These are phyloP conservation scores for Pristionchus fissidentatus DNA, from an alignment of 2,888 invertebrate genomes.

Conservation along the genomic window DNA sequence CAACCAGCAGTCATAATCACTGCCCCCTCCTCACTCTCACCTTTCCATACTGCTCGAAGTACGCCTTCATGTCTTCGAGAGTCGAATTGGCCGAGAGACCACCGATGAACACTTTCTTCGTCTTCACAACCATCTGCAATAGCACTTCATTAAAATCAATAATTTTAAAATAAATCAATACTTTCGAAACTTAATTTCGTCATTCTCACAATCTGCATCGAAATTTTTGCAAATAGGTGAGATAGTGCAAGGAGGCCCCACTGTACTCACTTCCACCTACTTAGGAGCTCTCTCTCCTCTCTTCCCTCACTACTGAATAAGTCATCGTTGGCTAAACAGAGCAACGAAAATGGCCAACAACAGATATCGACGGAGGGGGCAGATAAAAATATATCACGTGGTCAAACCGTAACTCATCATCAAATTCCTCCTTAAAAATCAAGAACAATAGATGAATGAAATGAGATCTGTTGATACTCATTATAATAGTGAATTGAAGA, in stretches of 20 bases:
- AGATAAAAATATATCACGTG: no score
- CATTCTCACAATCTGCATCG: not conserved
- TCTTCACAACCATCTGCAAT: conserved; percentile 98
- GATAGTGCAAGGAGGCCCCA: no score
- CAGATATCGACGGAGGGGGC: no score
- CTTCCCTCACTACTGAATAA: not conserved
- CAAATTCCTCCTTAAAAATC: no score
- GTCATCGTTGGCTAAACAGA: no score
- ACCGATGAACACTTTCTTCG: conserved; percentile 99
- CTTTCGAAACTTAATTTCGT: not conserved
- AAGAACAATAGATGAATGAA: no score
- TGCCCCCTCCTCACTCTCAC: conserved; percentile 78
- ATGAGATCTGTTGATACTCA: no score
- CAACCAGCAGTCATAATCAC: not conserved
- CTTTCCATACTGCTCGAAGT: conserved; percentile 99
- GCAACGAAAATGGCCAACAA: no score
- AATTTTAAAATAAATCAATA: not conserved
- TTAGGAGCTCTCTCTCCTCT: not conserved
- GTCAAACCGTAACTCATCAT: no score
- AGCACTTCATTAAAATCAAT: not conserved
- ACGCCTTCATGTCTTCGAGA: conserved; percentile 99
- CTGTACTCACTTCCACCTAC: not conserved
- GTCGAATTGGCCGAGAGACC: conserved; percentile 99
- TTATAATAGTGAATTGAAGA: no score
- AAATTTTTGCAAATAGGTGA: no score